phyloP scores from a whole-genome alignment of 37 sponge, comb jelly and placozoan genomes.

The Haliclona indistincta region DNA sequence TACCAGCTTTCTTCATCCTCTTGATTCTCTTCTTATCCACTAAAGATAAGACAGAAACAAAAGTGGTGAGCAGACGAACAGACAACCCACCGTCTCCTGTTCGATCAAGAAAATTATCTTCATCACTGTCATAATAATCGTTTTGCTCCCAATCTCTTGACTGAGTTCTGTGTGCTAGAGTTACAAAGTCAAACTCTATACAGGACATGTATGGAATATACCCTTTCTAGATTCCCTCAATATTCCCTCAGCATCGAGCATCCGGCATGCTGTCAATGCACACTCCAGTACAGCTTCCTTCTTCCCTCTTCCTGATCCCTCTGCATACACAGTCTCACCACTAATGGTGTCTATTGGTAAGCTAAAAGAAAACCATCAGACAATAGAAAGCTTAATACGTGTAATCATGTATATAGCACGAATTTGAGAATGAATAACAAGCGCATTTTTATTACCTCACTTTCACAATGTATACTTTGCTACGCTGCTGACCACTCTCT shows the following conservation, averaged over 20 bases:
- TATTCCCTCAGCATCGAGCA: slow-evolving; percentile 84
- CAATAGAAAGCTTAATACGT: background rate
- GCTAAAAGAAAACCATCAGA: slow-evolving; percentile 27
- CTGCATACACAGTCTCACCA: slow-evolving; percentile 78
- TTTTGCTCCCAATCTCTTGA: slow-evolving; percentile 79
- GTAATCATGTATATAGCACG: background rate
- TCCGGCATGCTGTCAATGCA: slow-evolving; percentile 88
- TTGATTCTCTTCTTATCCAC: slow-evolving; percentile 83
- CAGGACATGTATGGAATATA: background rate
- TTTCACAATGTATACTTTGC: slow-evolving; percentile 43
- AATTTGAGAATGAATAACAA: background rate
- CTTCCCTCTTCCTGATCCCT: slow-evolving; percentile 73
- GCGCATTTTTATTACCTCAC: slow-evolving; percentile 36
- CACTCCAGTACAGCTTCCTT: slow-evolving; percentile 86
- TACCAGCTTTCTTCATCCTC: slow-evolving; percentile 79
- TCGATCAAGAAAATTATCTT: slow-evolving; percentile 94
- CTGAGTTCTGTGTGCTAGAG: slow-evolving; percentile 51
- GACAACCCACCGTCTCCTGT: slow-evolving; percentile 73
- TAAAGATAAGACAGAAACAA: slow-evolving; percentile 10
- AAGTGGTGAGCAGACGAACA: background rate
- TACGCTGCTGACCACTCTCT: slow-evolving; percentile 47
- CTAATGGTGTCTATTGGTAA: slow-evolving; percentile 79
- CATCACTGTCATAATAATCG: slow-evolving; percentile 96
- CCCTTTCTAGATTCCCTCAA: slow-evolving; percentile 54
- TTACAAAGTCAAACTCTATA: too few relatives aligned